Base-by-base conservation (phyloP, 2,888 invertebrate species). In the Parnassius smintheus region DNA sequence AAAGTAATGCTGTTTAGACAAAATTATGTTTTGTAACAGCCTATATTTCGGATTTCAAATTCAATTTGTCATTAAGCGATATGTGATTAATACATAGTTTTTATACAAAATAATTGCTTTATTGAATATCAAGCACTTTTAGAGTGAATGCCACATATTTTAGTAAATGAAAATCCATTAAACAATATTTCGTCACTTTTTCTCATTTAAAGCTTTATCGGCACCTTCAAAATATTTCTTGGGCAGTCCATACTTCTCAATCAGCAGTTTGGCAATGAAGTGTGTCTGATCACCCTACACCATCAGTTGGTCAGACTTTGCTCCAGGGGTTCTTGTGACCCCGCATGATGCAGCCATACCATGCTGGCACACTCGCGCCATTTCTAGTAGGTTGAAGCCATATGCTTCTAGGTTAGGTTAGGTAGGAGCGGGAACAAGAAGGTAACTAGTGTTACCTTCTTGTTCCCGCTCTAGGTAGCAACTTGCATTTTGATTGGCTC, bases 381-480 rank as follows among this genome's bases (percentile, higher is more conserved):
- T 95, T 75, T 95, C 95, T 41, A 93, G 85, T 65, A 97, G 91
- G 72, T 94, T 95, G 73, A 98, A 96, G 42, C 98, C 98, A 85
- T 95, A 98, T 64, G 94, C 88, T 78, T 98, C 97, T 76, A 98
- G 92, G 88, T 98, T 98, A 72, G 97, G 96, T 2, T n/a, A n/a
- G n/a, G n/a, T n/a, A n/a, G n/a, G n/a, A n/a, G n/a, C n/a, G n/a
- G n/a, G n/a, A n/a, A n/a, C n/a, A n/a, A n/a, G n/a, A n/a, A n/a
- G n/a, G n/a, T n/a, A n/a, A 99, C 94, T 58, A 98, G 85, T 1
- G 98, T 98, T 59, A 97, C 96, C 95, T 96, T 98, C 82, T 98
- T 98, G 81, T 97, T 97, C 25, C 96, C 96, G 25, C 95, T 94
- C 65, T 98, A 89, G n/a, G 94, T 94, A 22, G 94, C 95, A 8